phyloP scores from a whole-genome alignment of 2,113 vertebrate genomes.

The Anas platyrhynchos region DNA sequence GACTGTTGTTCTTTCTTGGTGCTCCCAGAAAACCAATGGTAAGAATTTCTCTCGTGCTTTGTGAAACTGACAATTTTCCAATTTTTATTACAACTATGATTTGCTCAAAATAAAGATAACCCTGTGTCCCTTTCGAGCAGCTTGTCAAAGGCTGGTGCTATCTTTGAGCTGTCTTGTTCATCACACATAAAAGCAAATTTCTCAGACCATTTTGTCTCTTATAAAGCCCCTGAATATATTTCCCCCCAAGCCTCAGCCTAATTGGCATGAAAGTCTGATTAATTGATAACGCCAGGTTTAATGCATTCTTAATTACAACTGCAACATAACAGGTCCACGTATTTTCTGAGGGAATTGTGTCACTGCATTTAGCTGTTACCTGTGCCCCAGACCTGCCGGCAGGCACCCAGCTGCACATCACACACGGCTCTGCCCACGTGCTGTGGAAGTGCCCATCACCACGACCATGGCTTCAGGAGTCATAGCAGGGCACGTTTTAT shows the following conservation, averaged over 20 bases:
- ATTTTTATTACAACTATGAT: neutral
- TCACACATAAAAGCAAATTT: neutral
- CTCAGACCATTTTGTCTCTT: neutral
- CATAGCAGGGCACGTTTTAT: rapidly evolving
- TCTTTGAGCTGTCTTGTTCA: neutral
- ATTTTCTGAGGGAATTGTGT: rapidly evolving
- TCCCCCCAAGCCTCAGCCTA: neutral
- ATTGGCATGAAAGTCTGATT: neutral
- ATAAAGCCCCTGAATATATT: neutral
- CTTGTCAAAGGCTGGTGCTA: neutral
- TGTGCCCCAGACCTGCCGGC: rapidly evolving
- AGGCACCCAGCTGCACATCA: rapidly evolving
- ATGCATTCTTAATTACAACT: slow-evolving; percentile 23
- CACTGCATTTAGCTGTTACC: rapidly evolving
- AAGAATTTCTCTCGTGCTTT: neutral
- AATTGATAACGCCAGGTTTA: slow-evolving; percentile 20
- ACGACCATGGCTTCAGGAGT: rapidly evolving
- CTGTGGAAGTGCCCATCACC: rapidly evolving
- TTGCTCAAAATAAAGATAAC: neutral
- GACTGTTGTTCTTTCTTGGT: rapidly evolving
- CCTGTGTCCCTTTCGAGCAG: rapidly evolving
- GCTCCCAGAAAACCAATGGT: rapidly evolving
- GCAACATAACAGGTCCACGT: neutral
- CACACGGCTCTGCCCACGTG: rapidly evolving
- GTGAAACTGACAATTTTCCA: neutral